Evolutionary conservation across 2,797 vertebrate species (phyloP).

Genomic region (Myoxocephalus aenaeus): DNA sequence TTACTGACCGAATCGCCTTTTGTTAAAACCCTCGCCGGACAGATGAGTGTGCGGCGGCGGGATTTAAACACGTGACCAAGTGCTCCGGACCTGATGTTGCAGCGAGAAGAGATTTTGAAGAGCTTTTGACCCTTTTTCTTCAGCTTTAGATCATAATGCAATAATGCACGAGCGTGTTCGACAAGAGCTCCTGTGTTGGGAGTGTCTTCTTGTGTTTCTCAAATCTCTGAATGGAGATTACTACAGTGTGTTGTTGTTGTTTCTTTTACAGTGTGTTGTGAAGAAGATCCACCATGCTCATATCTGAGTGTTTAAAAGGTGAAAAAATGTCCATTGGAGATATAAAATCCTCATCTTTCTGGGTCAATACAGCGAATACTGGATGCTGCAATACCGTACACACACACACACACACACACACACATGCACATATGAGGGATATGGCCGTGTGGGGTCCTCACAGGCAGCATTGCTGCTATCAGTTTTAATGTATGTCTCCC

Average conservation of each 20-base stretch:
- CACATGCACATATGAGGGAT: no score
- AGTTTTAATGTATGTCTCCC: no score
- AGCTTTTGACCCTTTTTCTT: not conserved
- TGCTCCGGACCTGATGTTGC: not conserved
- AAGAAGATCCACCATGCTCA: not conserved
- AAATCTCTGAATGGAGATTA: not conserved
- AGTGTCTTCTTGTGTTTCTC: not conserved
- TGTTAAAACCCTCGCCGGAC: not conserved
- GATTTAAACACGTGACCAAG: not conserved
- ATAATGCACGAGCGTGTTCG: not conserved
- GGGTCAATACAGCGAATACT: no score
- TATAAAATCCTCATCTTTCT: not conserved
- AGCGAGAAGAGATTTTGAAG: not conserved
- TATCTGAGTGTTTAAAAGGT: not conserved
- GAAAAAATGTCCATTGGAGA: not conserved
- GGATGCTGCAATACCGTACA: no score
- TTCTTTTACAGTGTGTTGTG: not conserved
- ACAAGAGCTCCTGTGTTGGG: not conserved
- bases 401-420: no score
- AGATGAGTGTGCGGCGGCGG: not conserved
- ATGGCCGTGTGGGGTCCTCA: no score
- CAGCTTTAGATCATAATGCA: not conserved
- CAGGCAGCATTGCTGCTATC: no score
- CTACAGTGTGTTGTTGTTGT: not conserved
- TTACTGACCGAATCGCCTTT: not conserved